phyloP scores from a whole-genome alignment of 2,888 invertebrate genomes.

The Ophion ellenae region DNA sequence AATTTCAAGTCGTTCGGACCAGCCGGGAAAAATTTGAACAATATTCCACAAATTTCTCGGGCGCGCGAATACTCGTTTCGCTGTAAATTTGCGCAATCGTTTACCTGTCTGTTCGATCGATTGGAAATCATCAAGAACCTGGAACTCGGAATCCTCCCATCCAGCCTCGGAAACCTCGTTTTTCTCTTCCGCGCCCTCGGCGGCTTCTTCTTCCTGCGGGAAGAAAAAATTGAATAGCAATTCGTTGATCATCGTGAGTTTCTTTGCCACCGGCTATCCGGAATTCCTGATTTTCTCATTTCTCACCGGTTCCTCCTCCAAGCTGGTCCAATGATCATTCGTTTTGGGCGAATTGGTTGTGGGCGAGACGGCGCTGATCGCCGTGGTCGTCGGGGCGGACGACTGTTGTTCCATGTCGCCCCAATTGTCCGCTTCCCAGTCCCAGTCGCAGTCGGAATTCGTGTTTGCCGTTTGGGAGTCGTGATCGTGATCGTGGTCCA shows the following conservation, averaged over 20 bases:
- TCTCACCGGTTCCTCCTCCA: conserved; percentile 92
- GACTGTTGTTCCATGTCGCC: conserved; percentile 92
- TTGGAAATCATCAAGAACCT: conserved; percentile 92
- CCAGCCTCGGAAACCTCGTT: conserved; percentile 86
- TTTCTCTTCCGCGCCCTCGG: conserved; percentile 84
- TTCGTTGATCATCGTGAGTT: not conserved
- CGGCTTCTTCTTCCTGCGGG: conserved; percentile 81
- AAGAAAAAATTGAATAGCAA: conserved; percentile 39
- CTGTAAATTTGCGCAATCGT: not conserved
- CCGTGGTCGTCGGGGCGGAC: conserved; percentile 81
- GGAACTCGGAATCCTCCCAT: conserved; percentile 93
- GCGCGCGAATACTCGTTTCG: not conserved
- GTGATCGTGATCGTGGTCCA: conserved; percentile 91
- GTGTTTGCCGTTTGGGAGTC: conserved; percentile 88
- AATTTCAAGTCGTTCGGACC: too few relatives aligned
- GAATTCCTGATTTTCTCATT: not conserved
- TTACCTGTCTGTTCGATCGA: conserved; percentile 88
- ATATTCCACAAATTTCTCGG: not conserved
- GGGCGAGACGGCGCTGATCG: conserved; percentile 83
- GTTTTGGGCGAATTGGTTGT: conserved; percentile 86
- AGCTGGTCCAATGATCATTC: conserved; percentile 94
- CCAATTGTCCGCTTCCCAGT: conserved; percentile 95
- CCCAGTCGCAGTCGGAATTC: conserved; percentile 92
- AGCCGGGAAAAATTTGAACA: not conserved
- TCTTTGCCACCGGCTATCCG: not conserved